Conservation (phyloP, 1,140 invertebrate genomes). For the Homalodisca vitripennis region DNA sequence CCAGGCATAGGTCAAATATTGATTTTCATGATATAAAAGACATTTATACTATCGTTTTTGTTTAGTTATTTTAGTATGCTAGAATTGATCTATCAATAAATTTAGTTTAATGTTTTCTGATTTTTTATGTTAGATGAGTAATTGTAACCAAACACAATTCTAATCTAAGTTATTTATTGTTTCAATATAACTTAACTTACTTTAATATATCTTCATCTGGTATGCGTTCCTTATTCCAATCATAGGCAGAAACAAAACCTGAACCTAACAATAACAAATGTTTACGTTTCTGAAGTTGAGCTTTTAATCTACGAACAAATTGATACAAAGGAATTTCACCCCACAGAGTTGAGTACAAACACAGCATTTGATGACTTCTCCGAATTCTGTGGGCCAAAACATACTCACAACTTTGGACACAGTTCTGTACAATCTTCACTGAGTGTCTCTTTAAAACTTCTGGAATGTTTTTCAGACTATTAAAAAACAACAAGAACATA, state of each 20-base stretch:
- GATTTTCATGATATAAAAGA: too few relatives aligned
- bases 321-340: conserved; percentile 57
- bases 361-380: conserved; percentile 60
- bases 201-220: conserved; percentile 52
- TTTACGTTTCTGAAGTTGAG: conserved; percentile 49
- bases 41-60: too few relatives aligned
- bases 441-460: conserved; percentile 48
- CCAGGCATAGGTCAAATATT: too few relatives aligned
- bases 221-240: conserved; percentile 58
- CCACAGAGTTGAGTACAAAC: conserved; percentile 61
- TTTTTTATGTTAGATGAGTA: too few relatives aligned
- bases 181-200: too few relatives aligned
- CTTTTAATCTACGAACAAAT: conserved; percentile 53
- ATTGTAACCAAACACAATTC: too few relatives aligned
- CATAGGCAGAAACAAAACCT: conserved; percentile 49
- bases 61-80: too few relatives aligned
- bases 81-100: too few relatives aligned
- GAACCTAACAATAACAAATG: conserved; percentile 35
- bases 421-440: conserved; percentile 51
- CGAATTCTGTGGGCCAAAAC: conserved; percentile 60
- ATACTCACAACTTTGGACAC: conserved; percentile 61
- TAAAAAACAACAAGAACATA: conserved; percentile 34
- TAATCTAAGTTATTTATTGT: too few relatives aligned
- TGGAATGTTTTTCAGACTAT: conserved; percentile 26
- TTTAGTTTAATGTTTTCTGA: too few relatives aligned